Conservation (phyloP, 2,113 vertebrate genomes). For the Saccopteryx leptura region DNA sequence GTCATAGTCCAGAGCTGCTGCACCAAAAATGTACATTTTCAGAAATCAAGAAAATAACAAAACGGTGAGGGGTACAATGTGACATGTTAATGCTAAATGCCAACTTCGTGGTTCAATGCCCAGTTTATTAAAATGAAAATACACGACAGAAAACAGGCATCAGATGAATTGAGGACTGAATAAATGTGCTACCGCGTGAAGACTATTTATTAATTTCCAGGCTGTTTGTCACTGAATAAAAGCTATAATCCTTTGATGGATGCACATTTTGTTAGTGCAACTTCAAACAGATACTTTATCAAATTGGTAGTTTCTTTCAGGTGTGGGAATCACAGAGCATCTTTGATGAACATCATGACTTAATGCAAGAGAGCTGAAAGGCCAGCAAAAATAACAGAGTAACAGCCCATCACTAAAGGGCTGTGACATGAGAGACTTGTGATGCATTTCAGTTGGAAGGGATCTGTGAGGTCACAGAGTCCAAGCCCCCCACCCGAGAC, state of each 20-base stretch:
- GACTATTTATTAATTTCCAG: constrained; percentile 64
- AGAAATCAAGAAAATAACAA: constrained; percentile 80
- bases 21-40: constrained; percentile 82
- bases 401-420: not conserved
- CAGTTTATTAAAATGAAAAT: constrained; percentile 57
- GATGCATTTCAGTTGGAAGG: not conserved
- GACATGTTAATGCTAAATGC: constrained; percentile 64
- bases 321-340: not conserved
- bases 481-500: not conserved
- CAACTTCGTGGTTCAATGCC: constrained; percentile 71
- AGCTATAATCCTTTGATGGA: constrained; percentile 63
- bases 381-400: not conserved
- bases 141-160: constrained; percentile 54
- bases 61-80: constrained; percentile 19
- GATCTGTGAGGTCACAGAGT: not conserved
- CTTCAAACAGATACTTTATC: constrained; percentile 70
- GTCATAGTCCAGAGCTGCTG: constrained; percentile 54
- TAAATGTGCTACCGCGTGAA: not conserved
- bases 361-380: constrained; percentile 21
- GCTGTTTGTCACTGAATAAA: constrained; percentile 49
- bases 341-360: constrained; percentile 34
- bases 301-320: constrained; percentile 62
- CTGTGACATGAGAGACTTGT: not conserved
- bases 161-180: constrained; percentile 73
- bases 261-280: constrained; percentile 71